phyloP scores from a whole-genome alignment of 2,888 invertebrate species.

The Habrosyne pyritoides region DNA sequence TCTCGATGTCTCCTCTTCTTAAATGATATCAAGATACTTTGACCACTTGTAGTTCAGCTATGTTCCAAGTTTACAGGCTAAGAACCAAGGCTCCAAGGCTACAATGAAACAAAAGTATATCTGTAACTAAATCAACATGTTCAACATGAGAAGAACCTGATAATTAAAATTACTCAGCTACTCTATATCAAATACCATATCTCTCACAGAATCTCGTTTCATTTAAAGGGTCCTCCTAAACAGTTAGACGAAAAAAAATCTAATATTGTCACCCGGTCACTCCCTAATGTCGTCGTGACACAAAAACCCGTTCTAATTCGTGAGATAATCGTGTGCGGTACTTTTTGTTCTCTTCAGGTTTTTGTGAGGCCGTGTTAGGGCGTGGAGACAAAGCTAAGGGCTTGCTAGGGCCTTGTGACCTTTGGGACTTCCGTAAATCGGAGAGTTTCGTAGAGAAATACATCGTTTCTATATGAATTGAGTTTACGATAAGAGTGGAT shows the following conservation, averaged over 20 bases:
- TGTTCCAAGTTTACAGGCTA: too few species aligned
- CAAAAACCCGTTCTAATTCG: slow-evolving; percentile 64
- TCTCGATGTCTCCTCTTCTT: too few species aligned
- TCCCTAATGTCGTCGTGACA: slow-evolving; percentile 52
- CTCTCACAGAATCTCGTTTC: slow-evolving; percentile 1
- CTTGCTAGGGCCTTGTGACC: not conserved
- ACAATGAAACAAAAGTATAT: too few species aligned
- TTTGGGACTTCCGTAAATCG: not conserved
- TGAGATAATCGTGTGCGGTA: slow-evolving; percentile 48
- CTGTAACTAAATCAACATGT: not conserved
- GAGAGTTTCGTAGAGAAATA: not conserved
- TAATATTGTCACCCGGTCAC: slow-evolving; percentile 43
- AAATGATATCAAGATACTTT: too few species aligned
- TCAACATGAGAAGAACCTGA: not conserved
- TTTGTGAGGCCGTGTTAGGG: slow-evolving; percentile 47
- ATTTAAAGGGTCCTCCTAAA: slow-evolving; percentile 18
- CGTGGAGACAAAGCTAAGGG: slow-evolving; percentile 22
- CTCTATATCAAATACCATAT: not conserved
- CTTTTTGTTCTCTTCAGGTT: slow-evolving; percentile 44
- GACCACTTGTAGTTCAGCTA: too few species aligned
- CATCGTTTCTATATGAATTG: too few species aligned
- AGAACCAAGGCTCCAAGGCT: too few species aligned
- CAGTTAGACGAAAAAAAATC: slow-evolving; percentile 45
- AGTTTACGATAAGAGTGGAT: not conserved
- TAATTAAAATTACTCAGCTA: not conserved